Evolutionary conservation across 2,888 invertebrate genomes (phyloP), one percentile per base, ranked within the genome.

Genomic region (Eudasyphora cyanicolor): DNA sequence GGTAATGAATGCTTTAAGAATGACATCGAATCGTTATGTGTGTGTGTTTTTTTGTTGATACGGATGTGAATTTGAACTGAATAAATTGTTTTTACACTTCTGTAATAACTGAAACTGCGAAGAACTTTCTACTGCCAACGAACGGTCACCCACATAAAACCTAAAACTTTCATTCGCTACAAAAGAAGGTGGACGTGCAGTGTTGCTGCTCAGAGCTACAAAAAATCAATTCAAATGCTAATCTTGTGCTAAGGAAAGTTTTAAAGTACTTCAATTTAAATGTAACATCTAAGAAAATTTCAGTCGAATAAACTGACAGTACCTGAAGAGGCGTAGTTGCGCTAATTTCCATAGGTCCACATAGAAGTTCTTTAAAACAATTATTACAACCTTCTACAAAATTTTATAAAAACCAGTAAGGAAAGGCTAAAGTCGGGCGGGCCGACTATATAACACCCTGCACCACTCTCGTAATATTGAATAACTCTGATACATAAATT

Each of bases 41-140:
- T 64, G n/a, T 64, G 17, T 38, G 64, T 19, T 38, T 35, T 42
- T n/a, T n/a, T n/a, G n/a, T n/a, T 38, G 67, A 67, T 60, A 14
- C 2, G 32, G 17, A 60, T 32, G 6, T 32, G 14, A 12, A 29
- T 60, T 32, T 14, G 10, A 24, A 60, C 42, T 67, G 67, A 19
- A 67, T 67, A 67, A 67, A 67, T 67, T 67, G 38, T 67, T 38
- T 57, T 42, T 38, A 67, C 67, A 67, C 67, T 67, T 67, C 42
- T n/a, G 14, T 27, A 24, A 24, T 14, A 57, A 14, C 10, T n/a
- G n/a, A n/a, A 57, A 24, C 24, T 54, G 54, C 1, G 12, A 24
- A 27, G 57, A 2, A 42, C 19, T 21, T 3, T 10, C 67, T 24
- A 67, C 14, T 42, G n/a, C 57, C 27, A 14, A 14, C 21, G 6